phyloP scores from a whole-genome alignment of 2,113 vertebrate species.

The Hyaena hyaena region DNA sequence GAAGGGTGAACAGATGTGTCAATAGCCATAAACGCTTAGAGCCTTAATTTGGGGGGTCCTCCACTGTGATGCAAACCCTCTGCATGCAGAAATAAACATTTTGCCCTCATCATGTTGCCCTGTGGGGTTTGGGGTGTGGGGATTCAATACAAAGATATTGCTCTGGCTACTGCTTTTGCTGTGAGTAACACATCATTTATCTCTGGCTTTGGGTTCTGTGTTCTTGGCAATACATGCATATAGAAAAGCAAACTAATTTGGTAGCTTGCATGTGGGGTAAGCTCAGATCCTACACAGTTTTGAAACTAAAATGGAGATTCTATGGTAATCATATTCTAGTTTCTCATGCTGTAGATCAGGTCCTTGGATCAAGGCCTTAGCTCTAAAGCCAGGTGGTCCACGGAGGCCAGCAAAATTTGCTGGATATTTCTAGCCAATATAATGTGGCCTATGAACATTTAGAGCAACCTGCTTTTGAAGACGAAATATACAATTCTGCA shows the following conservation, averaged over 20 bases:
- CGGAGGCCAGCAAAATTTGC: not conserved
- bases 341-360: not conserved
- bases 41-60: not conserved
- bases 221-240: not conserved
- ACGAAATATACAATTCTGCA: not conserved
- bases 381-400: not conserved
- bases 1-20: not conserved
- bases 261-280: not conserved
- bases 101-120: not conserved
- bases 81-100: not conserved
- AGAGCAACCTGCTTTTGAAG: not conserved
- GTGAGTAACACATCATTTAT: not conserved
- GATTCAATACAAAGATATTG: not conserved
- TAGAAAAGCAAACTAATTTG: not conserved
- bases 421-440: not conserved
- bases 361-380: not conserved
- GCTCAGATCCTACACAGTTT: not conserved
- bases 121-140: not conserved
- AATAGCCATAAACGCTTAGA: not conserved
- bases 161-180: not conserved
- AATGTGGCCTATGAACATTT: not conserved
- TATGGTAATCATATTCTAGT: not conserved
- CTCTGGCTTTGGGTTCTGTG: not conserved
- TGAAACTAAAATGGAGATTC: not conserved
- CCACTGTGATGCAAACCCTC: not conserved